Conservation (phyloP, 2,888 invertebrate genomes). For the Tethea ocularis region DNA sequence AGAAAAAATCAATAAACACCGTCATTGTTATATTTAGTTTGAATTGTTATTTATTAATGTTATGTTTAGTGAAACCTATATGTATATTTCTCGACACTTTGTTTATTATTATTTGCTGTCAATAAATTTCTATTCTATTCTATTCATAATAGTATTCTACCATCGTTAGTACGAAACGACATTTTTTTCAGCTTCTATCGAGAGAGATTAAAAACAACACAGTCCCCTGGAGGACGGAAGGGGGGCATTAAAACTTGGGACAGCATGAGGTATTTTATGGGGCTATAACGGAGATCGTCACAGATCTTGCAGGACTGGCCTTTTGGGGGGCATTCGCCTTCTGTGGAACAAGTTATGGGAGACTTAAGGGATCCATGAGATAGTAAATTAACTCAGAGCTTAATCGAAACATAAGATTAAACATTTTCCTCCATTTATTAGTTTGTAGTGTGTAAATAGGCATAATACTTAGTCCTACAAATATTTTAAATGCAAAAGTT, state of each 20-base stretch:
- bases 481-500: no score
- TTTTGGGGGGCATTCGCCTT: slow-evolving; percentile 32
- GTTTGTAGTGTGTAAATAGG: no score
- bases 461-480: no score
- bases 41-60: no score
- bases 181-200: slow-evolving; percentile 20
- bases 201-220: slow-evolving; percentile 44
- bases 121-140: no score
- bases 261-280: slow-evolving; percentile 46
- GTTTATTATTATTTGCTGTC: no score
- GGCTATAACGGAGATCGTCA: slow-evolving; percentile 43
- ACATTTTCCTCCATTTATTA: neutral
- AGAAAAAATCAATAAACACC: no score
- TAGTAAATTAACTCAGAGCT: neutral
- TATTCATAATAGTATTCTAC: neutral
- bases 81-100: no score
- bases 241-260: slow-evolving; percentile 33
- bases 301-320: slow-evolving; percentile 41
- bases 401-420: neutral
- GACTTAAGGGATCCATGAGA: neutral
- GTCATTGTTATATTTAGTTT: no score
- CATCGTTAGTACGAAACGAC: slow-evolving; percentile 14
- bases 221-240: slow-evolving; percentile 29
- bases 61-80: no score
- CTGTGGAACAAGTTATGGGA: slow-evolving; percentile 18